Evolutionary conservation across 2,797 vertebrate genomes (phyloP).

Genomic region (Hirundo rustica): DNA sequence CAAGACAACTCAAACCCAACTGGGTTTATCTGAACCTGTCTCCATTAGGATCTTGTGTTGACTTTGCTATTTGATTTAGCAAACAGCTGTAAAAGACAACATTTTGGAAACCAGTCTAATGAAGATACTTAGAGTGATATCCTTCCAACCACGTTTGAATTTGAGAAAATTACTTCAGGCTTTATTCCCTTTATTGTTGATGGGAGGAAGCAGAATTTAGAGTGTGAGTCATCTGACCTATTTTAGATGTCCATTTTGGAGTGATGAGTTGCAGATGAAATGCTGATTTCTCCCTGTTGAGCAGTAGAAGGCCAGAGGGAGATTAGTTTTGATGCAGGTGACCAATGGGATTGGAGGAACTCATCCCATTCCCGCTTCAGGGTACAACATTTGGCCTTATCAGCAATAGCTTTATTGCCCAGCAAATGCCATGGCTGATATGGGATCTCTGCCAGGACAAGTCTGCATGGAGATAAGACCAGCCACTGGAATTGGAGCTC

Average conservation of each 20-base stretch:
- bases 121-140: conserved; percentile 2
- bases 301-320: not conserved
- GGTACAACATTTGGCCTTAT: not conserved
- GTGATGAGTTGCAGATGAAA: conserved; percentile 47
- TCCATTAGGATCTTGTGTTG: not conserved
- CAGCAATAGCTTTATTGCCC: not conserved
- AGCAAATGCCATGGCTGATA: not conserved
- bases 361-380: not conserved
- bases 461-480: not conserved
- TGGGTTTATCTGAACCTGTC: not conserved
- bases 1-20: not conserved
- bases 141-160: conserved; percentile 6
- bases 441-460: not conserved
- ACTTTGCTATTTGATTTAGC: not conserved
- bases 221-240: conserved; percentile 41
- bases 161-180: conserved; percentile 30
- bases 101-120: not conserved
- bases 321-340: not conserved
- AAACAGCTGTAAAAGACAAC: not conserved
- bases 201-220: conserved; percentile 8
- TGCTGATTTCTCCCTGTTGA: not conserved
- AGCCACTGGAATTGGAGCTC: not conserved
- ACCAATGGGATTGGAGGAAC: not conserved
- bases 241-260: conserved; percentile 25
- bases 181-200: conserved; percentile 10